A percentile compares a stretch with the other conserved stretches of the same genome.
phyloP scores from a whole-genome alignment of 2,888 invertebrate species.

The Nyleta sp. region DNA sequence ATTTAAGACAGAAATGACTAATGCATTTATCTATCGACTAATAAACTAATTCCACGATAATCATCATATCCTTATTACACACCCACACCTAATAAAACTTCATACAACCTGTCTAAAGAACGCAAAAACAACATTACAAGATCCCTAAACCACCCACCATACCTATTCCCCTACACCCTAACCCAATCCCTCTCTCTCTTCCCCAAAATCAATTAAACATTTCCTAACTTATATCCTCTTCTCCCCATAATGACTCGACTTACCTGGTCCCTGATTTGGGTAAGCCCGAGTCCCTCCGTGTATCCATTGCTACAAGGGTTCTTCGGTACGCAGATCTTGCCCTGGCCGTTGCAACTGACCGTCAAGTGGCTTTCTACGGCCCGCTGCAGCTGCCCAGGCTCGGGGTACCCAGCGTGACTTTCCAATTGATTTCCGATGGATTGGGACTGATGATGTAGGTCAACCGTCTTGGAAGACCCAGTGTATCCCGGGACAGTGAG shows the following conservation, averaged over 20 bases:
- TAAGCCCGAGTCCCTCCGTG: conserved; percentile 82
- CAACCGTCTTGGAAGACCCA: not conserved
- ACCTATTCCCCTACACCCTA: too few species aligned
- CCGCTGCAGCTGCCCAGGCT: conserved; percentile 71
- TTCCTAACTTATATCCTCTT: too few species aligned
- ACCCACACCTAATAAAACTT: too few species aligned
- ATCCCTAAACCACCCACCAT: too few species aligned
- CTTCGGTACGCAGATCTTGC: conserved; percentile 86
- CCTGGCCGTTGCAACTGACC: conserved; percentile 85
- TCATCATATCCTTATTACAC: too few species aligned
- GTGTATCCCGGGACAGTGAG: conserved; percentile 23
- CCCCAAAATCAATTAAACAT: too few species aligned
- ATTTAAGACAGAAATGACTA: too few species aligned
- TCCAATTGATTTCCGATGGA: conserved; percentile 31
- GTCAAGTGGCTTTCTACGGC: conserved; percentile 80
- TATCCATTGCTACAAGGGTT: conserved; percentile 85
- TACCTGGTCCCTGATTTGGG: conserved; percentile 84
- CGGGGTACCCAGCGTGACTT: conserved; percentile 28
- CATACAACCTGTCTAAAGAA: too few species aligned
- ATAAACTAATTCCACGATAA: too few species aligned
- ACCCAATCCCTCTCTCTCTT: too few species aligned
- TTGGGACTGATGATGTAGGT: conserved; percentile 25
- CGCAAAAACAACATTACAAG: too few species aligned
- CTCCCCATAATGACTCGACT: conserved; percentile 76
- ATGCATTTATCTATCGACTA: too few species aligned